phyloP scores from a whole-genome alignment of 2,888 invertebrate species.

The Beris chalybata region DNA sequence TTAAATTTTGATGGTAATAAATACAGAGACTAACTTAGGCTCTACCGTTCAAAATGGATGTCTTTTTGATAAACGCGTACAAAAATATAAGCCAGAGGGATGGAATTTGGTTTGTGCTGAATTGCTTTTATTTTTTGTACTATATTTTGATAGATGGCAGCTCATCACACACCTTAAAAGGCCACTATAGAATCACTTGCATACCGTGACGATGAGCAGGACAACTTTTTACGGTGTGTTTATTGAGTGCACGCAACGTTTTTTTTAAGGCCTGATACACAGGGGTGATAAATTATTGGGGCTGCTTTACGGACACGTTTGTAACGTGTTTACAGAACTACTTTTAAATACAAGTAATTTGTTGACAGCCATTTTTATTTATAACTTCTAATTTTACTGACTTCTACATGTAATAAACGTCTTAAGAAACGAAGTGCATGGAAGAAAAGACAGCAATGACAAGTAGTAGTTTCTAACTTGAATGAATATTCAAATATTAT shows the following conservation, averaged over 20 bases:
- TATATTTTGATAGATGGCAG: conserved; percentile 15
- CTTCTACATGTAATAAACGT: no score
- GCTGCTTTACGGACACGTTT: conserved; percentile 2
- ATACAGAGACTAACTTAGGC: not conserved
- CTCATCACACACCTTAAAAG: conserved; percentile 19
- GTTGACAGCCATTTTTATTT: not conserved
- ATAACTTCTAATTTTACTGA: no score
- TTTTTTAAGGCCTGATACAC: not conserved
- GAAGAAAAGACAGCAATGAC: no score
- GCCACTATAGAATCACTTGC: conserved; percentile 6
- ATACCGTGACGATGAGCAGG: not conserved
- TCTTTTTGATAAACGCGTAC: not conserved
- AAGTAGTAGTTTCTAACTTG: no score
- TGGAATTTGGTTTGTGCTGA: not conserved
- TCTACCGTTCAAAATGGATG: not conserved
- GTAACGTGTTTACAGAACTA: conserved; percentile 22
- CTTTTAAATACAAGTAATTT: conserved; percentile 11
- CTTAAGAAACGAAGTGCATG: no score
- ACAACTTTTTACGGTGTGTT: no score
- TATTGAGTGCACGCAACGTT: conserved; percentile 9
- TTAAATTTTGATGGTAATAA: no score
- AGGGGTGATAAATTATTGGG: not conserved
- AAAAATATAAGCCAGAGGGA: no score
- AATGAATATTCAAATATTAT: no score
- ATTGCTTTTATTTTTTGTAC: not conserved